These are phyloP conservation scores for Athalia rosae DNA, from an alignment of 2,888 invertebrate species.

Conservation along the genomic window DNA sequence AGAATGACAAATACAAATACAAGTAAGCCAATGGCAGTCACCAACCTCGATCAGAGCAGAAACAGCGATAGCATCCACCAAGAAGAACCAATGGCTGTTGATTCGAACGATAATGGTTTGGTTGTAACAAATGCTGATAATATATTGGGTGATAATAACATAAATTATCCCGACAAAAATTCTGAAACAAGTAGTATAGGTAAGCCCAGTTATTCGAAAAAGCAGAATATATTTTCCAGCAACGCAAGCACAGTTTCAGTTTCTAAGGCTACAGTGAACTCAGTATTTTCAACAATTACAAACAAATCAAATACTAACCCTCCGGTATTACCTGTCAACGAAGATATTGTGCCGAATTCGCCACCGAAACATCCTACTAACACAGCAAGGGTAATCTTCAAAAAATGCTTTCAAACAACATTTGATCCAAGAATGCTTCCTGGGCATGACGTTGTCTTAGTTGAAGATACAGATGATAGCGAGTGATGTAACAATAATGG, in stretches of 20 bases:
- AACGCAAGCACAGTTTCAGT: conserved; percentile 1
- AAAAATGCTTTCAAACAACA: conserved; percentile 85
- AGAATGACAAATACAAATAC: conserved; percentile 28
- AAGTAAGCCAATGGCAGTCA: conserved; percentile 15
- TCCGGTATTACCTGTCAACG: conserved; percentile 47
- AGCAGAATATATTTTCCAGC: neutral
- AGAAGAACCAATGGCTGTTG: conserved; percentile 5
- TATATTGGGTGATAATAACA: neutral
- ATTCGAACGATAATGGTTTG: conserved; percentile 30
- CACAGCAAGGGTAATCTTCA: conserved; percentile 80
- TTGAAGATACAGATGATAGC: conserved; percentile 82
- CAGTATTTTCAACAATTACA: conserved; percentile 36
- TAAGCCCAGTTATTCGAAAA: neutral
- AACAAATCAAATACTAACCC: conserved; percentile 12
- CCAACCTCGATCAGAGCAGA: neutral
- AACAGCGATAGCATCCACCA: neutral
- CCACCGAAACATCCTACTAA: conserved; percentile 78
- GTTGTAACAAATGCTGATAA: neutral
- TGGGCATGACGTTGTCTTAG: conserved; percentile 78
- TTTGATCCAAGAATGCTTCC: conserved; percentile 77
- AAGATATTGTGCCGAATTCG: conserved; percentile 77
- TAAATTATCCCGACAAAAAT: neutral
- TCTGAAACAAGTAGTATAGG: neutral
- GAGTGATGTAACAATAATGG: conserved; percentile 18
- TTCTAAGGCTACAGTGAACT: conserved; percentile 8